Conservation (phyloP, 2,113 vertebrate species). For the Ailuropoda melanoleuca region DNA sequence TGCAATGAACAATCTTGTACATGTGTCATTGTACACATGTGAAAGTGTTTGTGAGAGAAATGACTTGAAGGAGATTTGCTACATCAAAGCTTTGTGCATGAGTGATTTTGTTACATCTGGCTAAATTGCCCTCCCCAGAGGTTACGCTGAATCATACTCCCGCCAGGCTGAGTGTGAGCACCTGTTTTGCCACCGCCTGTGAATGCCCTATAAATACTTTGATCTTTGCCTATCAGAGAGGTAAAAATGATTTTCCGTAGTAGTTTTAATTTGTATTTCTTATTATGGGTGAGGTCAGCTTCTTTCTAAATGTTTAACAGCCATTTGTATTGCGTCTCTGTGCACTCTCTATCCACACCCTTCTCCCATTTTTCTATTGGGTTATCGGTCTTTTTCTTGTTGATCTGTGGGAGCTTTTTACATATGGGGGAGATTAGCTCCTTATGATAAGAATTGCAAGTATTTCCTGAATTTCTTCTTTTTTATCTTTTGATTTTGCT, state of each 20-base stretch:
- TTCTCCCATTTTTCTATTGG: neutral
- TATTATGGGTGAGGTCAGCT: neutral
- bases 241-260: neutral
- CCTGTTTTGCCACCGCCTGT: neutral
- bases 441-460: neutral
- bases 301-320: neutral
- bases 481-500: neutral
- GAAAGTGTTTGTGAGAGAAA: neutral
- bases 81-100: neutral
- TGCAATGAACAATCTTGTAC: neutral
- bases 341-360: neutral
- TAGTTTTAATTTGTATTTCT: neutral
- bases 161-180: neutral
- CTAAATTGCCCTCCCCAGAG: neutral
- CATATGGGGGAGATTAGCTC: neutral
- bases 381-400: neutral
- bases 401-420: neutral
- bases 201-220: neutral
- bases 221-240: neutral
- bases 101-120: too few relatives aligned
- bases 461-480: neutral
- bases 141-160: rapidly evolving
- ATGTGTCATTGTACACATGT: neutral
- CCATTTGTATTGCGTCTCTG: neutral
- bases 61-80: neutral